phyloP scores from a whole-genome alignment of 1,140 invertebrate genomes.

The Papilio polyxenes region DNA sequence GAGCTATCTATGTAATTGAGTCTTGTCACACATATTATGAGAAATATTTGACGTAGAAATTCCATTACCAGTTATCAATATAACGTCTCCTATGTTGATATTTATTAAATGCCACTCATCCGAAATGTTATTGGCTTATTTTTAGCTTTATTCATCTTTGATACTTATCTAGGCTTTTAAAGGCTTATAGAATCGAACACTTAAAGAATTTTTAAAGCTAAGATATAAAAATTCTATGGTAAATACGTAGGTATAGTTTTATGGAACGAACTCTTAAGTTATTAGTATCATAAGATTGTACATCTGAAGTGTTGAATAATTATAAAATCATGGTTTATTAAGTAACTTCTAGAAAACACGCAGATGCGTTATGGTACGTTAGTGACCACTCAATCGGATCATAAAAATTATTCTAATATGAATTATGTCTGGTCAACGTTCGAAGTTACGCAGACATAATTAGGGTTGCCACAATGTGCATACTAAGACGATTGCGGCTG shows the following conservation, averaged over 20 bases:
- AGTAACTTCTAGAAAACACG: not conserved
- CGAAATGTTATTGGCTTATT: conserved; percentile 14
- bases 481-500: not conserved
- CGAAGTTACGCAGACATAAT: not conserved
- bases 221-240: not conserved
- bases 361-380: no score
- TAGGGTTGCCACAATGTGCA: conserved; percentile 29
- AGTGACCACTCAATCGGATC: not conserved
- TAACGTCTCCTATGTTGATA: conserved; percentile 2
- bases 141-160: not conserved
- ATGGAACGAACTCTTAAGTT: not conserved
- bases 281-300: no score
- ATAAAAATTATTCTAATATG: not conserved
- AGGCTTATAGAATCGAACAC: not conserved
- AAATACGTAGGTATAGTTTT: not conserved
- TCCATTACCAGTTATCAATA: conserved; percentile 36
- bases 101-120: conserved; percentile 35
- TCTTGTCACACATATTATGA: conserved; percentile 27
- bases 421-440: not conserved
- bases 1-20: conserved; percentile 31
- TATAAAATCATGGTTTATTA: not conserved
- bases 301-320: no score
- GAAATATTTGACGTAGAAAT: conserved; percentile 36
- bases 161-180: conserved; percentile 29
- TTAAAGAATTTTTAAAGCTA: not conserved